Evolutionary conservation across 2,888 invertebrate species (phyloP), one percentile per base, ranked within the genome.

Genomic region (Myathropa florea): DNA sequence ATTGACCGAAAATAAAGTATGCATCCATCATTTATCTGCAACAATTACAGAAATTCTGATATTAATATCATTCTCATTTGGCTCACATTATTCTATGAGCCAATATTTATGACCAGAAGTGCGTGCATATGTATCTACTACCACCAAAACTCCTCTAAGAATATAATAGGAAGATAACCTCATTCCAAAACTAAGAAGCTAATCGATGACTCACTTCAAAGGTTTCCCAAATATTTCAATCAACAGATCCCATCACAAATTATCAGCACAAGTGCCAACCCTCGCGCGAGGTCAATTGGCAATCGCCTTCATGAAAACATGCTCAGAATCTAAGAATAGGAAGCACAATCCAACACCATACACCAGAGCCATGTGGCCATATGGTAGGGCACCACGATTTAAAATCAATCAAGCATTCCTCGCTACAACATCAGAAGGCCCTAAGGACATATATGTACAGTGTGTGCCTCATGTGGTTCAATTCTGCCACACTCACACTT

Each of bases 381-480:
- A 10, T 59, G 57, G 39, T 36, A n/a, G 30, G 26, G 6, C 21
- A 14, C 14, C 55, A 55, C 28, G n/a, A 61, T 67, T 67, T 39
- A 28, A 68, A 81, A 81, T 81, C 75, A 75, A 81, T 75, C 81
- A 81, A 55, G 36, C 68, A 75, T 81, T 63, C 18, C 61, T 24
- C 4, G 21, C 23, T 24, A 61, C 30, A 30, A 57, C 39, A 67
- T 63, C 7, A 12, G 39, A 10, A 63, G 39, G 18, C 65, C 73
- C 68, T 55, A 68, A 81, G 68, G 75, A 68, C 63, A 68, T 18
- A 7, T 46, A 60, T 57, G 65, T 39, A 26, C 55, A 39, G 55
- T 64, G 61, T 18, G 18, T 53, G n/a, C 36, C 28, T 1, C 39
- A 72, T 72, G 65, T 65, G 46, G 21, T 28, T 65, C 60, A n/a